Evolutionary conservation across 2,797 vertebrate species (phyloP), one percentile per base, ranked within the genome.

Genomic region (Clarias fuscus): DNA sequence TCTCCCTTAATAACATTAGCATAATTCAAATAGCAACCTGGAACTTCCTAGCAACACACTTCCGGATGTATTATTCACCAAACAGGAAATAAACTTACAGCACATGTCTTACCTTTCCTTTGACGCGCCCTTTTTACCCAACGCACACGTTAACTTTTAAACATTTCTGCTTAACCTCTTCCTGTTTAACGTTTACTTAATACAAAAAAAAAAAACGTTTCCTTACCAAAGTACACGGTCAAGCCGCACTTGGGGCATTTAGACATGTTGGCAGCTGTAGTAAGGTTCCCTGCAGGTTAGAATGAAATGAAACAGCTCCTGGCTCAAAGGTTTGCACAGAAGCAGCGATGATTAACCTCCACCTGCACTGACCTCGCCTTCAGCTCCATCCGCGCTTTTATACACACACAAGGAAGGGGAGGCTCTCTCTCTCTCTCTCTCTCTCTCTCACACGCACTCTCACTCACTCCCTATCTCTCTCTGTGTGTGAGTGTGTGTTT

Each of bases 211-310:
- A 87, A 82, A 14, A 79, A 24, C 58, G 8, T 10, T 48, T 53
- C 87, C 97, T 98, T 96, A 99, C 98, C 98, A 90, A 99, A 99
- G 93, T 98, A 99, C 90, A 99, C 98, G 89, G 98, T 97, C 93
- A 97, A 98, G 24, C 90, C 14, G 93, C 98, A 99, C 77, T 95
- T 97, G 0, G 98, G 98, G 30, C 98, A 99, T 96, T 99, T 99
- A 20, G 98, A 97, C 98, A 99, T 99, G 78, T 83, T 83, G 64
- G 20, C 24, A 67, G 62, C 11, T 67, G 27, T 13, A 17, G 81
- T 71, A 70, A 58, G 7, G 65, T 71, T 58, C 71, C 48, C 67
- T 83, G 27, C 53, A 71, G 27, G 1, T 53, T 71, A 83, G 65
- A 71, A 71, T 59, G 43, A 83, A 83, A 59, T 71, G 43, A 71